phyloP scores from a whole-genome alignment of 2,797 vertebrate species.

The Miichthys miiuy region DNA sequence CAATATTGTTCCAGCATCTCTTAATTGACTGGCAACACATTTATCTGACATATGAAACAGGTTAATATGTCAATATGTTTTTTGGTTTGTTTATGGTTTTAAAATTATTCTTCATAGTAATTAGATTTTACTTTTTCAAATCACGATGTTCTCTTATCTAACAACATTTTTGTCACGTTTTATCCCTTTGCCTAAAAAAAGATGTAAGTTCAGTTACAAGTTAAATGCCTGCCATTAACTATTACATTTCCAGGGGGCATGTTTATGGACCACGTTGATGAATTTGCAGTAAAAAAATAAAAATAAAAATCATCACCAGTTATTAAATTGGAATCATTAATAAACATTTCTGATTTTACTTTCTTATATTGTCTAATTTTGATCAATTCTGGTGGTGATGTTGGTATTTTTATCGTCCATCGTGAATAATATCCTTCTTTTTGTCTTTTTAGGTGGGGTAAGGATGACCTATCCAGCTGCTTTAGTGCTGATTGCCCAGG shows the following conservation, averaged over 20 bases:
- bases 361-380: not conserved
- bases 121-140: not conserved
- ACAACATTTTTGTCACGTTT: not conserved
- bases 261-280: not conserved
- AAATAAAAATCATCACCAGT: not conserved
- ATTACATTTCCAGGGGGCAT: not conserved
- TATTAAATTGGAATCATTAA: not conserved
- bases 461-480: slow-evolving; percentile 98
- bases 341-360: not conserved
- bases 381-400: not conserved
- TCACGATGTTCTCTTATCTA: not conserved
- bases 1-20: not conserved
- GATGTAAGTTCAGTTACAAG: no score
- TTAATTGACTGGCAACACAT: not conserved
- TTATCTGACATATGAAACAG: no score
- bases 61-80: no score
- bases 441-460: slow-evolving; percentile 89
- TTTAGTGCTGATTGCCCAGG: slow-evolving; percentile 96
- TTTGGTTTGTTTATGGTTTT: no score
- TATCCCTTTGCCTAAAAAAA: no score
- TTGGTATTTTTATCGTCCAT: not conserved
- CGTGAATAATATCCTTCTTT: slow-evolving; percentile 13
- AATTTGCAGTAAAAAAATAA: not conserved
- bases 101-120: not conserved
- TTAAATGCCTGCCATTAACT: not conserved